Evolutionary conservation across 1,140 invertebrate species (phyloP).

Genomic region (Anastatus disparis): DNA sequence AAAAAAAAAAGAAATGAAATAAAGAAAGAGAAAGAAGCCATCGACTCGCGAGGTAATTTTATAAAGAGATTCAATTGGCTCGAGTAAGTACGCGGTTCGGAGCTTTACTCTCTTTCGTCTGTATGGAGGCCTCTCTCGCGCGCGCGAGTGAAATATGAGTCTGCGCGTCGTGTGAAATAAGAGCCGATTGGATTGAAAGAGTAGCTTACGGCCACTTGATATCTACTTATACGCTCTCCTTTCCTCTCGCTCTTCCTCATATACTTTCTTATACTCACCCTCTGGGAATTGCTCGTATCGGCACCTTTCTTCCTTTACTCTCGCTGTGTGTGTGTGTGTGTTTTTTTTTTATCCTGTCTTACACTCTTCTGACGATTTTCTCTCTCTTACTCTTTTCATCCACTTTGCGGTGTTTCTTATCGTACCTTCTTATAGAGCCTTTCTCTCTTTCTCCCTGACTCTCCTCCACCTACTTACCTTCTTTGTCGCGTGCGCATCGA

Average conservation of each 20-base stretch:
- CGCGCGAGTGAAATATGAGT: conserved; percentile 57
- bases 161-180: conserved; percentile 56
- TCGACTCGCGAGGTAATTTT: conserved; percentile 54
- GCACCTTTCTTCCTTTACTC: conserved; percentile 8
- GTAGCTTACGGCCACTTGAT: conserved; percentile 55
- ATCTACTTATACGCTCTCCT: conserved; percentile 58
- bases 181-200: conserved; percentile 60
- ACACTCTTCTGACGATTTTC: not conserved
- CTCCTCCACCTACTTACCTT: not conserved
- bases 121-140: not conserved
- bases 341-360: not conserved
- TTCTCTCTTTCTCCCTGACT: not conserved
- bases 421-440: not conserved
- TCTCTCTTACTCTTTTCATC: conserved; percentile 11
- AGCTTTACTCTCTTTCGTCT: conserved; percentile 18
- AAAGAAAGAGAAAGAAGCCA: not conserved
- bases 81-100: conserved; percentile 46
- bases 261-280: too few species aligned
- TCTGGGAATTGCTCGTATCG: conserved; percentile 39
- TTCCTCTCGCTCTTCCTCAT: too few species aligned
- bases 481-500: conserved; percentile 18
- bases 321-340: too few species aligned
- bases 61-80: conserved; percentile 60
- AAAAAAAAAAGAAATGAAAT: not conserved
- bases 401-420: conserved; percentile 30